Base-by-base conservation (phyloP, 1,140 invertebrate genomes). In the Frieseomelitta varia region DNA sequence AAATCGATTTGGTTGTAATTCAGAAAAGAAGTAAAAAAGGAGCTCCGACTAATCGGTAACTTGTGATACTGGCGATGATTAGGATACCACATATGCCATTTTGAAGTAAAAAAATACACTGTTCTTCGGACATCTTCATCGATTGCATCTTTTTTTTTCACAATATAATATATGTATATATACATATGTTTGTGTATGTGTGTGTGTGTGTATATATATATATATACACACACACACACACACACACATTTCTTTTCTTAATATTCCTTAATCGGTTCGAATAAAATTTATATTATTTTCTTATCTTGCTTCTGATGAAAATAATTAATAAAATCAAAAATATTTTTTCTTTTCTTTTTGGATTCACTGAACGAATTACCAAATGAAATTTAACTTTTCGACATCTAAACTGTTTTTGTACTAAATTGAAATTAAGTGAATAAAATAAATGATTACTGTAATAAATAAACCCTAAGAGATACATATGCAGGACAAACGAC, bases 1-100 rank as follows among this genome's bases (percentile, higher is more conserved):
- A 73, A 73, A 89, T 79, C 15, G 80, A 75, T 79, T 83, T 58
- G 79, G 63, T 89, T 87, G 58, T 81, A 79, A 79, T 51, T 55
- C 58, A 47, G 0, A 0, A 47, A 47, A 47, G 6, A 47, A 47
- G 39, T 2, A 19, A 81, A 65, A 53, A 19, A 77, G 10, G 19
- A 56, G 24, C 47, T 73, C n/a, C 21, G 56, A 76, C 73, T 85
- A 47, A 67, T 76, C 58, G 30, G 67, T 71, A 68, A 56, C 11
- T 55, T 15, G 65, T 85, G 67, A 56, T 61, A 39, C 39, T 15
- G 65, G 12, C 47, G 65, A 82, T 71, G 15, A 11, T 82, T 30
- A 63, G 72, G 30, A 76, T 73, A 53, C 24, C 83, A 85, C 19
- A 80, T 27, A 58, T 30, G 61, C 72, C 61, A 71, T 81, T 85